A percentile compares a stretch with the other conserved stretches of the same genome.
Conservation (phyloP, 2,797 vertebrate species). For the Gymnothorax reevesii region DNA sequence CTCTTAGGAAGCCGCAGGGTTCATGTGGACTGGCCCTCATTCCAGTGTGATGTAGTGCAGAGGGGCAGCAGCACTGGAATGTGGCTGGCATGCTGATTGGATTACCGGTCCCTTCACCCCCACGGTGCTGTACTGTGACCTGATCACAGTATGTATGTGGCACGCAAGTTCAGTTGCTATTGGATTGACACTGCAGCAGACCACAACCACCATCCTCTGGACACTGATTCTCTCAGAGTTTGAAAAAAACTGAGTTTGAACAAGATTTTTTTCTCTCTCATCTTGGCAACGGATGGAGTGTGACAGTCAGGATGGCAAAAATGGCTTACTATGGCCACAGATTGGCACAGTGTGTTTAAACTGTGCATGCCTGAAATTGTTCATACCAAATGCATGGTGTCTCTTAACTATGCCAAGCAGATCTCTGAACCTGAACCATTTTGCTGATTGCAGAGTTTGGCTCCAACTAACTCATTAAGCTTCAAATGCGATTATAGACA, state of each 20-base stretch:
- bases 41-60: too few species aligned
- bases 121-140: too few species aligned
- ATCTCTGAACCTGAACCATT: background rate
- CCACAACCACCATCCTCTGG: background rate
- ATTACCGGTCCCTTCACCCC: too few species aligned
- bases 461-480: background rate
- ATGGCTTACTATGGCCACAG: background rate
- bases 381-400: background rate
- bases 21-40: too few species aligned
- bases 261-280: background rate
- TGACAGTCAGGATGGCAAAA: background rate
- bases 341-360: background rate
- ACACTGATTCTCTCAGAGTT: background rate
- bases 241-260: background rate
- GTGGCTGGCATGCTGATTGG: too few species aligned
- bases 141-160: background rate
- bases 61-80: too few species aligned
- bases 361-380: background rate
- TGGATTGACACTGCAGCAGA: background rate
- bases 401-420: background rate
- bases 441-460: background rate
- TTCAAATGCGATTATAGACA: constrained; percentile 8
- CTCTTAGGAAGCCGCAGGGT: too few species aligned
- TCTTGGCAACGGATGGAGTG: background rate
- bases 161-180: background rate